A percentile compares a stretch with the other conserved stretches of the same genome.
phyloP scores from a whole-genome alignment of 2,113 vertebrate species.

The Apteryx mantelli region DNA sequence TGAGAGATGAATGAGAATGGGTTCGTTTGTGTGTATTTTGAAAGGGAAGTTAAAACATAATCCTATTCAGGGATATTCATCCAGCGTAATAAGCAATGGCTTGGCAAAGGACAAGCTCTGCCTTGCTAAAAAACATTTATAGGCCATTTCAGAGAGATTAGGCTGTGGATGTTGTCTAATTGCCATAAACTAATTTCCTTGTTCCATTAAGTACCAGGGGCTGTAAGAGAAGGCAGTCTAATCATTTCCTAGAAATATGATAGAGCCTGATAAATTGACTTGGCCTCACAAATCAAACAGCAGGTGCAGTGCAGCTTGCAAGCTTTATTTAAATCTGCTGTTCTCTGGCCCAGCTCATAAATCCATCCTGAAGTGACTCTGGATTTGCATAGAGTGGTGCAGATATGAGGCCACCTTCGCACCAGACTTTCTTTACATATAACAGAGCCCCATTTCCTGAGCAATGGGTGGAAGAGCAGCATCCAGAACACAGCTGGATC shows the following conservation, averaged over 20 bases:
- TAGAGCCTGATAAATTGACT: background rate
- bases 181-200: background rate
- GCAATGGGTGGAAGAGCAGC: rapidly evolving
- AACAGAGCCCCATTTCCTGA: background rate
- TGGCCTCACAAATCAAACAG: background rate
- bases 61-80: background rate
- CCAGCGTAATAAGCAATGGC: background rate
- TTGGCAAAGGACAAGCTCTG: background rate
- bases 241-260: background rate
- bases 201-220: background rate
- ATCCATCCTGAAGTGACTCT: background rate
- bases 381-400: background rate
- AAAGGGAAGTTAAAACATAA: background rate
- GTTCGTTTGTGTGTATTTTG: background rate
- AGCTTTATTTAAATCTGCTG: background rate
- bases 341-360: background rate
- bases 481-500: background rate
- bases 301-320: background rate
- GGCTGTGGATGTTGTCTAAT: background rate
- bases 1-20: background rate
- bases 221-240: background rate
- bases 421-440: background rate
- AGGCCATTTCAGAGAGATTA: background rate
- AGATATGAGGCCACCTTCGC: background rate
- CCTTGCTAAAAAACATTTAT: background rate